Conservation (phyloP, 2,797 vertebrate species). For the Ptychadena robeensis region DNA sequence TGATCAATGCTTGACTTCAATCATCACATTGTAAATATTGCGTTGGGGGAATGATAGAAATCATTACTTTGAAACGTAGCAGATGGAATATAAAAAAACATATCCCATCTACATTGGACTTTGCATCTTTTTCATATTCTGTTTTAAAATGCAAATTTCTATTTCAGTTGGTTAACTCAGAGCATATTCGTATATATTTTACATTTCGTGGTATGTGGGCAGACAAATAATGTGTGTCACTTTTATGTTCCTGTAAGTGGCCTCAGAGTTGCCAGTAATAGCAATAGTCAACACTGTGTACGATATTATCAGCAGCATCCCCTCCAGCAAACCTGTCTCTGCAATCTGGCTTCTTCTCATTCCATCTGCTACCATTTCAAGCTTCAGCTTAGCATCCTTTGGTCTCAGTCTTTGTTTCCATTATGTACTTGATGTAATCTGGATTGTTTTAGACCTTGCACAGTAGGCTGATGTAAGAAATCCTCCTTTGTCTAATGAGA, state of each 20-base stretch:
- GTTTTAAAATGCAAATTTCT: background rate
- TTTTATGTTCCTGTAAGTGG: constrained; percentile 39
- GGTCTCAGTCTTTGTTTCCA: constrained; percentile 16
- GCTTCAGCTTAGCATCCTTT: constrained; percentile 2
- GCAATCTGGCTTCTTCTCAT: constrained; percentile 63
- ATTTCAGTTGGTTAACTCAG: background rate
- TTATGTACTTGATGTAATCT: constrained; percentile 14
- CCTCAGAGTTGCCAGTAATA: constrained; percentile 46
- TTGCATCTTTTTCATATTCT: background rate
- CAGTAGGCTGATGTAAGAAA: background rate
- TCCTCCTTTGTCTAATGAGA: background rate
- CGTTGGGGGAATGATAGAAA: background rate
- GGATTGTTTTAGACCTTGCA: background rate
- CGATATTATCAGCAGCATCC: constrained; percentile 33
- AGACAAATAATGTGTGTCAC: constrained; percentile 40
- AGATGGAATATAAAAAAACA: background rate
- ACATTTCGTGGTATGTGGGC: constrained; percentile 20
- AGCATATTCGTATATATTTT: constrained; percentile 1
- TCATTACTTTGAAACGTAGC: background rate
- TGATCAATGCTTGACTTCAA: background rate
- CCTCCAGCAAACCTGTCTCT: constrained; percentile 64
- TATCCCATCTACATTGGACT: background rate
- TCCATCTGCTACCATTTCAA: constrained; percentile 64
- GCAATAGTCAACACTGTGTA: constrained; percentile 39
- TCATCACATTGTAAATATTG: too few species aligned